Evolutionary conservation across 1,140 invertebrate species (phyloP).

Genomic region (Drosophila oshimai): DNA sequence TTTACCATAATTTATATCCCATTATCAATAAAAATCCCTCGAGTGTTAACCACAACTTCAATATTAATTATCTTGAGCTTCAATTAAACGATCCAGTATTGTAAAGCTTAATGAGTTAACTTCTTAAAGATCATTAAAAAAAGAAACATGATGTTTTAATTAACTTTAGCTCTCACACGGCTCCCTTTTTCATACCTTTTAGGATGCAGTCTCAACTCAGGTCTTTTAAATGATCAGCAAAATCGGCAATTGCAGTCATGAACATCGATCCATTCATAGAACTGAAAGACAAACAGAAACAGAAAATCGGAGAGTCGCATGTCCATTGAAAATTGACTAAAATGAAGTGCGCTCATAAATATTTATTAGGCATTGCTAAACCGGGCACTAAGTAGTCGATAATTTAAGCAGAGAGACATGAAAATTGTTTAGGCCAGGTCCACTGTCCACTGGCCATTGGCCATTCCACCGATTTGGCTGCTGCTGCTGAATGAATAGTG

Average conservation of each 20-base stretch:
- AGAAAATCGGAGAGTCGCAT: background rate
- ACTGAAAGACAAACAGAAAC: constrained; percentile 3
- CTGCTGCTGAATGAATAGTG: constrained; percentile 48
- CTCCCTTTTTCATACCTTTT: constrained; percentile 5
- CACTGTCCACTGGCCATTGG: constrained; percentile 7
- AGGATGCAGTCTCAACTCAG: too few relatives aligned
- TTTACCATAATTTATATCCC: too few relatives aligned
- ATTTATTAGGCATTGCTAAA: constrained; percentile 72
- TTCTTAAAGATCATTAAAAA: background rate
- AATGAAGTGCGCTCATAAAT: constrained; percentile 72
- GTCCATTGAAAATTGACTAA: constrained; percentile 45
- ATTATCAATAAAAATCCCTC: too few relatives aligned
- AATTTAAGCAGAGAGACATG: constrained; percentile 61
- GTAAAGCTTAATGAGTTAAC: too few relatives aligned
- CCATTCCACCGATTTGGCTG: constrained; percentile 36
- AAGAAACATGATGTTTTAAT: background rate
- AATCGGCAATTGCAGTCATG: background rate
- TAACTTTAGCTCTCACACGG: background rate
- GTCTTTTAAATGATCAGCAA: background rate
- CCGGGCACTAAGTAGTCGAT: constrained; percentile 70
- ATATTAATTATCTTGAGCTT: too few relatives aligned
- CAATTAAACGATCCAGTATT: too few relatives aligned
- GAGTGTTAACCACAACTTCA: too few relatives aligned
- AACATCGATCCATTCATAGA: constrained; percentile 48
- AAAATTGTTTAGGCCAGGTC: constrained; percentile 53